Evolutionary conservation across 2,797 vertebrate genomes (phyloP).

Genomic region (Serranus cabrilla): DNA sequence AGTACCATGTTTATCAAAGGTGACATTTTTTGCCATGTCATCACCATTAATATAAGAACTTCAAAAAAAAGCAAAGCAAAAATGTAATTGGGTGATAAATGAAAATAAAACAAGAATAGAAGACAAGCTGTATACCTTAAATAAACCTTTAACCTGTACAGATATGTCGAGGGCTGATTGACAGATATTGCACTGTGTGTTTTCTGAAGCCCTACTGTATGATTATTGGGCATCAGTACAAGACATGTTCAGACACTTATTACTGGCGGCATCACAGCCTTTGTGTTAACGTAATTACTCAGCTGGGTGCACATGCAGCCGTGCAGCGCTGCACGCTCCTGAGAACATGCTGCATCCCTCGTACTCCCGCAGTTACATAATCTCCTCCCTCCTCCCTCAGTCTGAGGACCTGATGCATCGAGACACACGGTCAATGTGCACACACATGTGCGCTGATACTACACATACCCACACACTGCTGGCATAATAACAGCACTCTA

Average conservation of each 20-base stretch:
- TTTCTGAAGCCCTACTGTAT: background rate
- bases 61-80: too few species aligned
- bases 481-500: conserved; percentile 15
- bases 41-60: too few species aligned
- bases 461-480: background rate
- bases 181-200: too few species aligned
- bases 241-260: conserved; percentile 1
- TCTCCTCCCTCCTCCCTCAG: conserved; percentile 6
- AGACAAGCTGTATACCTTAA: too few species aligned
- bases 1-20: too few species aligned
- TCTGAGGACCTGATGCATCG: conserved; percentile 21
- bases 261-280: too few species aligned
- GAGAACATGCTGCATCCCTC: conserved; percentile 49
- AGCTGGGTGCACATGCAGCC: background rate
- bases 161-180: too few species aligned
- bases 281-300: background rate
- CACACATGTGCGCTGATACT: background rate
- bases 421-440: conserved; percentile 17
- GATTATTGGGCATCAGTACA: background rate
- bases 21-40: too few species aligned
- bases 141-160: too few species aligned
- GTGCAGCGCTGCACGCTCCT: background rate
- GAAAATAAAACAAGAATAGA: too few species aligned
- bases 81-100: too few species aligned
- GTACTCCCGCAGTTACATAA: conserved; percentile 62